Evolutionary conservation across 1,140 invertebrate species (phyloP), one percentile per base, ranked within the genome.

Genomic region (Brevipalpus yothersi): DNA sequence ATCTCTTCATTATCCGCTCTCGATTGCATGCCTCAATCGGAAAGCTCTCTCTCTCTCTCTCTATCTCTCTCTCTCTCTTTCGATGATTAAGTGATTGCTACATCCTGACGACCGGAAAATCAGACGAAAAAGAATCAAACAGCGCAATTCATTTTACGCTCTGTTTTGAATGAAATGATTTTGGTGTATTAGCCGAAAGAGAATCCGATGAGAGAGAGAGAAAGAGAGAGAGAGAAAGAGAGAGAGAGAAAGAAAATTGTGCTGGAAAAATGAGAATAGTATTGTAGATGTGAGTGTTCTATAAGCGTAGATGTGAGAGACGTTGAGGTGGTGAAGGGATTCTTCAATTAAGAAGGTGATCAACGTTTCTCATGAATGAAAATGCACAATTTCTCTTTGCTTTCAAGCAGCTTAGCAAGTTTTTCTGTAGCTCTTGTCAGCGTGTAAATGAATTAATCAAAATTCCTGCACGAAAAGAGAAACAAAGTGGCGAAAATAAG

Each of bases 11-110:
- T 49, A 55, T 55, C 53, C 5, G 31, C 31, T 31, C 31, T 31
- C 47, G 47, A 19, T 21, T n/a, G 47, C 15, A 49, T 15, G 15
- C 47, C 19, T 49, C 19, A 19, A 49, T 49, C 19, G 47, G 19
- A 19, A 49, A n/a, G 2, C 41, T 58, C 4, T 58, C 40, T 49
- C 56, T 57, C 58, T 59, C 42, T 59, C 42, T 21, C 55, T 59
- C 31, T 59, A 3, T 40, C 41, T 12, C 47, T 59, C 56, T 57
- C 31, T 40, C 56, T 31, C 31, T 31, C 31, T 31, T 31, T 31
- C 31, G 31, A 5, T 51, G 49, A 19, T 51, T 19, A 51, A 51
- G 31, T 31, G 31, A 31, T 49, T n/a, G 47, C 47, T n/a, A 3
- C 15, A n/a, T n/a, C 15, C 47, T n/a, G 47, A 49, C 15, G 47